Conservation (phyloP, 1,140 invertebrate genomes). For the Vanessa tameamea region DNA sequence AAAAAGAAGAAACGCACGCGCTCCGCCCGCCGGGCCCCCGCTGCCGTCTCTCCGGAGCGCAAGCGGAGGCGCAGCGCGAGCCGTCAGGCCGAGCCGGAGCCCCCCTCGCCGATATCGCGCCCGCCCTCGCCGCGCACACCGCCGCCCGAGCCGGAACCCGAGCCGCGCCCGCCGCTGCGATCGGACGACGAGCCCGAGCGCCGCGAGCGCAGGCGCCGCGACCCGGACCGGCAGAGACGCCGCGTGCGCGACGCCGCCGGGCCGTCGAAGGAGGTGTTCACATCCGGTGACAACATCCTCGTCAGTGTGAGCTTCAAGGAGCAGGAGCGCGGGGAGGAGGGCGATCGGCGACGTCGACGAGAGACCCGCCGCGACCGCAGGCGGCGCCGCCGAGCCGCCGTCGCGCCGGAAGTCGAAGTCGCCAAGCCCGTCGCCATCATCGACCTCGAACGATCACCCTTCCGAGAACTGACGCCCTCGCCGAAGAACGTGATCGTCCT, state of each 20-base stretch:
- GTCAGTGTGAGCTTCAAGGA: constrained; percentile 95
- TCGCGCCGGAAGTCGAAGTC: constrained; percentile 47
- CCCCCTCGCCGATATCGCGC: constrained; percentile 56
- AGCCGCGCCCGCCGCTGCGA: constrained; percentile 46
- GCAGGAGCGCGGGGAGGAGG: constrained; percentile 79
- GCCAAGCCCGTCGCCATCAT: constrained; percentile 91
- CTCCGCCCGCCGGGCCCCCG: constrained; percentile 65
- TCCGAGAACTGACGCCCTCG: constrained; percentile 88
- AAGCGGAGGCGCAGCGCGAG: constrained; percentile 57
- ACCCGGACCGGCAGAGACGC: constrained; percentile 59
- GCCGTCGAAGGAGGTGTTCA: constrained; percentile 94
- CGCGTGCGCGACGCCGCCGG: constrained; percentile 67
- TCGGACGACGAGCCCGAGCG: constrained; percentile 43
- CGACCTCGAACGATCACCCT: constrained; percentile 91
- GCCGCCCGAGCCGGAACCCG: constrained; percentile 59
- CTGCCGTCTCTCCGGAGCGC: constrained; percentile 47
- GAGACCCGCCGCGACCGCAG: constrained; percentile 70
- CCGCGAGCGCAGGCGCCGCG: constrained; percentile 65
- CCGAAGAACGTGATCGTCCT: constrained; percentile 90
- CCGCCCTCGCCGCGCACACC: constrained; percentile 74
- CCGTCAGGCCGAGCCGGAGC: constrained; percentile 42
- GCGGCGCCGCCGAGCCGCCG: constrained; percentile 43
- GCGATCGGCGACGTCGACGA: constrained; percentile 54
- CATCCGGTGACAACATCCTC: constrained; percentile 94
- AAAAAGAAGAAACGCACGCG: constrained; percentile 63